A percentile compares a stretch with the other conserved stretches of the same genome.
Conservation (phyloP, 2,797 vertebrate species). For the Anabas testudineus region DNA sequence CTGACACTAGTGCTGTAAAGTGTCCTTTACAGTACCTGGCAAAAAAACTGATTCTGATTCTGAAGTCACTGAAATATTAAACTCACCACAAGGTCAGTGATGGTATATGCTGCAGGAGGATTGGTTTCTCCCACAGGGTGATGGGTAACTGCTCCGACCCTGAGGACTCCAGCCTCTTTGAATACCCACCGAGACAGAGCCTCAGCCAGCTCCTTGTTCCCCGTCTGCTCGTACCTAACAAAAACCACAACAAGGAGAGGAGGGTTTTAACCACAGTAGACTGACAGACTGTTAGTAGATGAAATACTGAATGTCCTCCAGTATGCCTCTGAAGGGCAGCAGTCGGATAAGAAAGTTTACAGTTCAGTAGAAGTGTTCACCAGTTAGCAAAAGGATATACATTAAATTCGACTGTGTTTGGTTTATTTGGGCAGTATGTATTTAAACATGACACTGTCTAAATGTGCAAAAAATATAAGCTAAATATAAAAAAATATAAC, state of each 20-base stretch:
- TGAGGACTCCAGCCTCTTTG: constrained; percentile 97
- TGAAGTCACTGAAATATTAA: not conserved
- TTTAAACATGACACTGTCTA: no score
- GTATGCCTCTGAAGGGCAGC: no score
- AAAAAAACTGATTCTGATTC: no score
- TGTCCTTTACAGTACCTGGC: no score
- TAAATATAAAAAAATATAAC: no score
- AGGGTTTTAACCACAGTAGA: not conserved
- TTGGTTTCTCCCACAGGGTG: constrained; percentile 91
- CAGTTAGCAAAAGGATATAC: not conserved
- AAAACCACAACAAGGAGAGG: constrained; percentile 1
- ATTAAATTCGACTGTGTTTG: no score
- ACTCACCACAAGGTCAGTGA: constrained; percentile 97
- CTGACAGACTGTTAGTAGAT: not conserved
- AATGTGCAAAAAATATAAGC: no score
- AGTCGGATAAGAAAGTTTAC: no score
- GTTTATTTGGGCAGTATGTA: no score
- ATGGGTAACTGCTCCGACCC: constrained; percentile 94
- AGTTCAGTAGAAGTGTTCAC: not conserved
- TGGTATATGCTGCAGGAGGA: constrained; percentile 94
- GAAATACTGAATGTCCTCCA: not conserved
- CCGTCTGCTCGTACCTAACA: constrained; percentile 89
- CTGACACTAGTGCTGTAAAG: no score
- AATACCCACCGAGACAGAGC: constrained; percentile 98
- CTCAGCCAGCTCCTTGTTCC: constrained; percentile 93